Conservation (phyloP, 2,797 vertebrate genomes). For the Chloroceryle amazona region DNA sequence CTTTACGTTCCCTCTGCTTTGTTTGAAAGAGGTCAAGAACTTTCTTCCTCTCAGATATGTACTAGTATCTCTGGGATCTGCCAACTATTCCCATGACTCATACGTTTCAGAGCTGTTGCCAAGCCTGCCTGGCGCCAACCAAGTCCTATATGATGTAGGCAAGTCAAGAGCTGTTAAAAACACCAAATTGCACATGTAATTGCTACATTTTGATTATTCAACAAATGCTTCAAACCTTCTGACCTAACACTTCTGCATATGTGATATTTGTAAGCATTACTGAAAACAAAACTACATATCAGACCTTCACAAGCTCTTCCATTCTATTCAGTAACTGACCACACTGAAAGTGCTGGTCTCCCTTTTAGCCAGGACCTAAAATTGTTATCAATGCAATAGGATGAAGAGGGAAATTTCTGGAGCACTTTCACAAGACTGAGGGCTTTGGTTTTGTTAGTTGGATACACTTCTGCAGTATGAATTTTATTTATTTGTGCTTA, state of each 20-base stretch:
- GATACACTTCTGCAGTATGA: background rate
- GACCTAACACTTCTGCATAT: background rate
- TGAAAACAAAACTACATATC: background rate
- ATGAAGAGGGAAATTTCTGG: background rate
- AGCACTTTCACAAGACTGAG: background rate
- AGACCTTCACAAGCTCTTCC: background rate
- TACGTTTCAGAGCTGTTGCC: slow-evolving; percentile 16
- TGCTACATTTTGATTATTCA: slow-evolving; percentile 62
- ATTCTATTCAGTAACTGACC: accelerated
- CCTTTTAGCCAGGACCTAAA: background rate
- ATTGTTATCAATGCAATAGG: background rate
- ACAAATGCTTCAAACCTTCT: slow-evolving; percentile 46
- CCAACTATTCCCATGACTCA: slow-evolving; percentile 57
- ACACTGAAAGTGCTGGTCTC: background rate
- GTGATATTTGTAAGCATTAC: background rate
- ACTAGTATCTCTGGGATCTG: slow-evolving; percentile 29
- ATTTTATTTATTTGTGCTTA: background rate
- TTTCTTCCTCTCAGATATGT: background rate
- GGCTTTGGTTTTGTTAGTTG: background rate
- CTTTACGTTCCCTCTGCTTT: background rate
- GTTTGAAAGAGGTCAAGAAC: slow-evolving; percentile 52
- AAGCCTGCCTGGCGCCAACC: slow-evolving; percentile 51
- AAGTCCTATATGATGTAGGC: slow-evolving; percentile 26
- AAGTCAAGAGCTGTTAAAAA: slow-evolving; percentile 63
- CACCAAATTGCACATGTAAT: slow-evolving; percentile 63